Evolutionary conservation across 2,113 vertebrate genomes (phyloP).

Genomic region (Leptodactylus fuscus): DNA sequence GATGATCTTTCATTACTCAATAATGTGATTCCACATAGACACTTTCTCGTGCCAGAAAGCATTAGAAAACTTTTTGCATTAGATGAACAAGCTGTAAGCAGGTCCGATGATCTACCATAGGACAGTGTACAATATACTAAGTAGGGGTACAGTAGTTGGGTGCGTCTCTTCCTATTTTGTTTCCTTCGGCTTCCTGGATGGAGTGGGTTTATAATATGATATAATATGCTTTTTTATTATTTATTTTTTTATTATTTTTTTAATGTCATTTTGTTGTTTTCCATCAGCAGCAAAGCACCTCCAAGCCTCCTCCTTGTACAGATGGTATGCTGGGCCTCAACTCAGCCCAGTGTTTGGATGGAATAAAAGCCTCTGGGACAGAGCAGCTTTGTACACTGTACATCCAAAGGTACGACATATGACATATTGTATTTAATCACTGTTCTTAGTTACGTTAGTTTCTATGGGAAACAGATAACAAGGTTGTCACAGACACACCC

Average conservation of each 20-base stretch:
- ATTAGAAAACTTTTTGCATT: neutral
- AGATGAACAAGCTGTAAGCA: neutral
- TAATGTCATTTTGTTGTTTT: neutral
- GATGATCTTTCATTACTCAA: constrained; percentile 20
- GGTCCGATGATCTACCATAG: neutral
- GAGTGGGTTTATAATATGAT: neutral
- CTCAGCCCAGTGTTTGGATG: constrained; percentile 70
- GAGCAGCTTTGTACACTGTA: constrained; percentile 70
- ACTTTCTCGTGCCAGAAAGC: neutral
- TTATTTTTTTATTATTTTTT: neutral
- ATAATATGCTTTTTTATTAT: neutral
- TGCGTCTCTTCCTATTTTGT: neutral
- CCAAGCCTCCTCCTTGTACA: constrained; percentile 61
- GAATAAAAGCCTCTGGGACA: constrained; percentile 69
- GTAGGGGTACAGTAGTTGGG: too few species aligned
- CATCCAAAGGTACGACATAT: constrained; percentile 69
- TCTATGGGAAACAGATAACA: too few species aligned
- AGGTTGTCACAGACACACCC: too few species aligned
- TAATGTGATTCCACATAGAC: constrained; percentile 23
- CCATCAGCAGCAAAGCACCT: constrained; percentile 15
- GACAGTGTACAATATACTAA: neutral
- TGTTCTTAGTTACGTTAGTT: too few species aligned
- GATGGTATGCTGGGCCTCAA: constrained; percentile 76
- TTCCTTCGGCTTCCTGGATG: neutral
- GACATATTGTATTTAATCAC: neutral